Percentiles rank a stretch among this genome's conserved stretches.
Evolutionary conservation across 53 echinoderm and acorn worm genomes (phyloP).

Genomic region (Crossaster papposus): DNA sequence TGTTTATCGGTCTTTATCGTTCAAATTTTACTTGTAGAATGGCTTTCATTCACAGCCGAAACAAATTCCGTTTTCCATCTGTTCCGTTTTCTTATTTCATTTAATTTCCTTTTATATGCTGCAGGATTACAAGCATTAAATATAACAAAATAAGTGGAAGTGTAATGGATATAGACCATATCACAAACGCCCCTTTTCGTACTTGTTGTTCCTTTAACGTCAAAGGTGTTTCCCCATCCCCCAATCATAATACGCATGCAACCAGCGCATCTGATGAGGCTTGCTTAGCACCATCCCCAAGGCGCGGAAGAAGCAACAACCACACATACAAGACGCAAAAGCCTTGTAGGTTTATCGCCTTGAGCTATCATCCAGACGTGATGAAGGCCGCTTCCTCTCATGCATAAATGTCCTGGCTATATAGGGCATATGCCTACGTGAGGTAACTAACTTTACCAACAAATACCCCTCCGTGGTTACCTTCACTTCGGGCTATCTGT

Average conservation of each 20-base stretch:
- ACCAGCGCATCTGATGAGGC: not conserved
- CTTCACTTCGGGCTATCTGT: slow-evolving; percentile 5
- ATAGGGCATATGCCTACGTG: not conserved
- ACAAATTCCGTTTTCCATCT: too few relatives aligned
- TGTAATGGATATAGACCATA: too few relatives aligned
- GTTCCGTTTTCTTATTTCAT: too few relatives aligned
- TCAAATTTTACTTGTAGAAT: not conserved
- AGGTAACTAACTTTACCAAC: not conserved
- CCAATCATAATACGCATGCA: not conserved
- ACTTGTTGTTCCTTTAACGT: too few relatives aligned
- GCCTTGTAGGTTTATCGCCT: not conserved
- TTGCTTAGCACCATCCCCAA: not conserved
- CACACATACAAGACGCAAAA: not conserved
- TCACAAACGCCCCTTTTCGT: too few relatives aligned
- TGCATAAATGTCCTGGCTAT: not conserved
- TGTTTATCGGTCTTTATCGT: not conserved
- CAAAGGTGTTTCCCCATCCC: too few relatives aligned
- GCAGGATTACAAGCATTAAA: too few relatives aligned
- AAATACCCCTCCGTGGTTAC: not conserved
- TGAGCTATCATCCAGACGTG: not conserved
- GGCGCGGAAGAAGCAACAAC: not conserved
- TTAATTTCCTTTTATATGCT: too few relatives aligned
- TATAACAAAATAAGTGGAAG: too few relatives aligned
- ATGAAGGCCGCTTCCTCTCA: slow-evolving; percentile 2
- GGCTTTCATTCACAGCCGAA: not conserved